Evolutionary conservation across 1,140 invertebrate species (phyloP).

Genomic region (Brachionus koreanus): DNA sequence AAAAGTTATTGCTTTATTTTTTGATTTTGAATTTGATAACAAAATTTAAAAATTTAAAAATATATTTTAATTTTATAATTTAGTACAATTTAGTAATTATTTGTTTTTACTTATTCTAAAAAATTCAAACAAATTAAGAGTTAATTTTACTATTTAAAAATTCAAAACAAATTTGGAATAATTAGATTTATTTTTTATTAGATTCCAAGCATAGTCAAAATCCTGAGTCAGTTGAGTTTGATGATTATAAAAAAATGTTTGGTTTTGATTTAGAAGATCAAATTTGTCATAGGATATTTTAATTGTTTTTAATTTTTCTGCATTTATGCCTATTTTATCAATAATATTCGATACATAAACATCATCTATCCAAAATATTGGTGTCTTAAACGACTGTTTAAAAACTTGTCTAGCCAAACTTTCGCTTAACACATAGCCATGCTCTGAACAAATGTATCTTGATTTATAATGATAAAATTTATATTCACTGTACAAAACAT

Average conservation of each 20-base stretch:
- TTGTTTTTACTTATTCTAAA: too few relatives aligned
- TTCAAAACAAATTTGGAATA: background rate
- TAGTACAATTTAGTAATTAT: too few relatives aligned
- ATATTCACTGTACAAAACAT: background rate
- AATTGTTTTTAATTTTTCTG: background rate
- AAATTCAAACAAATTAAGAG: too few relatives aligned
- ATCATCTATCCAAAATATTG: constrained; percentile 5
- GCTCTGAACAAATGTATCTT: background rate
- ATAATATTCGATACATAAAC: background rate
- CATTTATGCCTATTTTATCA: background rate
- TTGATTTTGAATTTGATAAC: too few relatives aligned
- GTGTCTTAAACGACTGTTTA: background rate
- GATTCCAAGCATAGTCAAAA: background rate
- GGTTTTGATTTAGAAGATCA: background rate
- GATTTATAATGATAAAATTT: background rate
- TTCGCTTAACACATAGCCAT: background rate
- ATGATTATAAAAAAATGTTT: background rate
- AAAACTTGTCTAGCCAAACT: background rate
- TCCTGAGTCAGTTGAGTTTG: background rate
- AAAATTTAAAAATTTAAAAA: too few relatives aligned
- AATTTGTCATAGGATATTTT: background rate
- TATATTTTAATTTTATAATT: too few relatives aligned
- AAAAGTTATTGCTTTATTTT: too few relatives aligned
- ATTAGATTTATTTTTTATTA: background rate
- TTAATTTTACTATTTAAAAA: too few relatives aligned